Conservation (phyloP, 2,888 invertebrate species). For the Balanococcus diminutus region DNA sequence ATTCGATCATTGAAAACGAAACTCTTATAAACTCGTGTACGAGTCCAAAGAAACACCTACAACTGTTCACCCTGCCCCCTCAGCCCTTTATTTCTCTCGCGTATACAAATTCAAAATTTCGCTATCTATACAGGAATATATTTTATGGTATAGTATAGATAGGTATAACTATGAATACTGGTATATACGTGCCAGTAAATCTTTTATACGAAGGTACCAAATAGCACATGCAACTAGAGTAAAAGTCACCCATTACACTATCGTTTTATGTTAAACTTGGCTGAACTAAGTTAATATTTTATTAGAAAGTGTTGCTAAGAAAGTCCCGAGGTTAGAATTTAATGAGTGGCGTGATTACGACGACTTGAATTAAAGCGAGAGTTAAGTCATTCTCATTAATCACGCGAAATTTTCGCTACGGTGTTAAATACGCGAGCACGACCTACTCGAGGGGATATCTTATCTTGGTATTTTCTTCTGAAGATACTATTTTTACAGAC, state of each 20-base stretch:
- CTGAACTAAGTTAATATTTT: neutral
- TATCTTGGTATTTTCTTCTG: neutral
- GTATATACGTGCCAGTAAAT: neutral
- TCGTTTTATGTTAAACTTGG: neutral
- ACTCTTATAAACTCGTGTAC: neutral
- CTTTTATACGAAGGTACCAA: slow-evolving; percentile 16
- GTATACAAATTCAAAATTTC: too few species aligned
- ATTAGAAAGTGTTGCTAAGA: slow-evolving; percentile 21
- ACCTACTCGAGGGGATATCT: neutral
- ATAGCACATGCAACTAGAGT: neutral
- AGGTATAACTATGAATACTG: neutral
- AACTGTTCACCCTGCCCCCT: too few species aligned
- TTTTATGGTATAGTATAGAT: too few species aligned
- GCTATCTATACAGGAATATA: too few species aligned
- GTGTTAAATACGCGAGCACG: neutral
- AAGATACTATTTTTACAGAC: neutral
- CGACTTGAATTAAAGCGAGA: slow-evolving; percentile 19
- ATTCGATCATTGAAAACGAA: neutral
- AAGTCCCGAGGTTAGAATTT: slow-evolving; percentile 19
- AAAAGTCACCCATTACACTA: neutral
- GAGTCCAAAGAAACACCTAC: neutral
- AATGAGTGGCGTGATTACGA: slow-evolving; percentile 27
- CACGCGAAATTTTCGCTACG: slow-evolving; percentile 11
- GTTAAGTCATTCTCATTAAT: slow-evolving; percentile 25
- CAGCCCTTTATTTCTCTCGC: neutral